phyloP scores from a whole-genome alignment of 2,888 invertebrate genomes.

The Rotaria socialis region DNA sequence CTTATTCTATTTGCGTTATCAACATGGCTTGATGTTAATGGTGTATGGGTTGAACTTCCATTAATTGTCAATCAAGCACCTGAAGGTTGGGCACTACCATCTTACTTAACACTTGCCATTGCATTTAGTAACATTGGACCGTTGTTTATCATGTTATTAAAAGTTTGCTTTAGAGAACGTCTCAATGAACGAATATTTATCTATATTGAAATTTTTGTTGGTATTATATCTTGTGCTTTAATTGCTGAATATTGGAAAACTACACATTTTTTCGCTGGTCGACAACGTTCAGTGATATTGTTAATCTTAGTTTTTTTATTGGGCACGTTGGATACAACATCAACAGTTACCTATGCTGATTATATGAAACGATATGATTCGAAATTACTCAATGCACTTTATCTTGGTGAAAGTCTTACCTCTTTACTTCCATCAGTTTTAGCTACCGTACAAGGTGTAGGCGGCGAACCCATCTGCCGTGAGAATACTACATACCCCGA shows the following conservation, averaged over 20 bases:
- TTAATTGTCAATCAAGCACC: constrained; percentile 12
- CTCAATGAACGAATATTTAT: constrained; percentile 24
- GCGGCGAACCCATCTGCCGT: neutral
- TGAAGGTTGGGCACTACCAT: constrained; percentile 19
- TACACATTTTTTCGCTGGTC: neutral
- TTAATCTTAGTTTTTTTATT: neutral
- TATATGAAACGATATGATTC: constrained; percentile 30
- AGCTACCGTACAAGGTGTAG: neutral
- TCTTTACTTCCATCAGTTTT: neutral
- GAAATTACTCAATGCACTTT: constrained; percentile 3
- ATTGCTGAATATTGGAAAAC: constrained; percentile 18
- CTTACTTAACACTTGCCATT: constrained; percentile 15
- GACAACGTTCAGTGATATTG: neutral
- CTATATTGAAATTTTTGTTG: constrained; percentile 17
- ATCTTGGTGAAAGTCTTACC: constrained; percentile 24
- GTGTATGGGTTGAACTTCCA: constrained; percentile 30
- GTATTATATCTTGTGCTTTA: neutral
- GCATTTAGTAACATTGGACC: neutral
- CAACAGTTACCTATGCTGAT: constrained; percentile 13
- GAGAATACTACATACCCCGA: neutral
- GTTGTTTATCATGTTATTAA: neutral
- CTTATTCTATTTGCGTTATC: neutral
- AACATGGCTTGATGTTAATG: constrained; percentile 37
- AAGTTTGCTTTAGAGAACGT: neutral
- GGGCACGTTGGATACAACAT: neutral